Conservation (phyloP, 1,140 invertebrate genomes). For the Magallana angulata region DNA sequence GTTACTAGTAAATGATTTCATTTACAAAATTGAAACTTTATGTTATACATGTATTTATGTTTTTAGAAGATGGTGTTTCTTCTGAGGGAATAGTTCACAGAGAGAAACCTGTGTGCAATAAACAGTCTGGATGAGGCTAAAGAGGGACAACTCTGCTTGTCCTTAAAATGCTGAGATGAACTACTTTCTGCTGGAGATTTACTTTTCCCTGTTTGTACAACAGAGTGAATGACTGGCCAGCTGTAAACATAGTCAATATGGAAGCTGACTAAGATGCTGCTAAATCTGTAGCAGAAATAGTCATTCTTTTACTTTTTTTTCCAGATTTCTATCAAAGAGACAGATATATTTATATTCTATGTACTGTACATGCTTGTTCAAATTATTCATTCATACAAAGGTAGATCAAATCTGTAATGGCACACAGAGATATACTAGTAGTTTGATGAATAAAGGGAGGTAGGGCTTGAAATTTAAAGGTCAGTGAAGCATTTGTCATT, state of each 20-base stretch:
- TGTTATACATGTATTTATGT: too few relatives aligned
- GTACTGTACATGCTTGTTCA: too few relatives aligned
- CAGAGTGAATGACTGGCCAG: background rate
- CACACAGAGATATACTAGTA: too few relatives aligned
- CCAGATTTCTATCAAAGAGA: background rate
- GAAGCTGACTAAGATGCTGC: background rate
- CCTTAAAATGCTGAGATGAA: background rate
- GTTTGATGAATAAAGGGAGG: too few relatives aligned
- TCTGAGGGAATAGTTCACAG: background rate
- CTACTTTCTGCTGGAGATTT: conserved; percentile 7
- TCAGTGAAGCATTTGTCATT: too few relatives aligned
- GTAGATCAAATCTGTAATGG: too few relatives aligned
- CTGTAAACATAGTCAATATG: background rate
- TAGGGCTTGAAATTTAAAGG: too few relatives aligned
- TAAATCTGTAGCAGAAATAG: conserved; percentile 14
- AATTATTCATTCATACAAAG: too few relatives aligned
- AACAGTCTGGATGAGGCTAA: background rate
- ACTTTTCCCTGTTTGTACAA: background rate
- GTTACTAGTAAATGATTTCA: too few relatives aligned
- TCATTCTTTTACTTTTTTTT: background rate
- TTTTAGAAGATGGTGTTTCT: background rate
- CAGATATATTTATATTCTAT: background rate
- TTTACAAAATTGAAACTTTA: too few relatives aligned
- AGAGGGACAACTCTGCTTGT: conserved; percentile 4
- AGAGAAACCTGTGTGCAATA: background rate